Evolutionary conservation across 2,113 vertebrate genomes (phyloP).

Genomic region (Amblyornis subalaris): DNA sequence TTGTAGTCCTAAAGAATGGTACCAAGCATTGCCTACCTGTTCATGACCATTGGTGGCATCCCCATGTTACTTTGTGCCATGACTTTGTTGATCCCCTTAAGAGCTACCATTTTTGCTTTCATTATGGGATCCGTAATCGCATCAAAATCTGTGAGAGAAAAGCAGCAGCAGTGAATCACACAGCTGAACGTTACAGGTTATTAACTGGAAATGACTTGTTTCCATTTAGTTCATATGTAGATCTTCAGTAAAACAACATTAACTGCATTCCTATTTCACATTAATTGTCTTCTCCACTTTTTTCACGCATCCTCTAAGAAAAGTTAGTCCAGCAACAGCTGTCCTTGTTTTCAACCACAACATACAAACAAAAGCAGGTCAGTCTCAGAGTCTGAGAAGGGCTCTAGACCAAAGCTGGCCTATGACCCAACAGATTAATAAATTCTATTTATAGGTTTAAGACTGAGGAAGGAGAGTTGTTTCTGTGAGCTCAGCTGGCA

Average conservation of each 20-base stretch:
- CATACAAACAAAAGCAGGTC: neutral
- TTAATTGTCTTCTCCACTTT: neutral
- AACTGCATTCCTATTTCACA: neutral
- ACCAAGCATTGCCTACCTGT: conserved; percentile 76
- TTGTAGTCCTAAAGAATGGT: neutral
- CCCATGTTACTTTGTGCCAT: conserved; percentile 91
- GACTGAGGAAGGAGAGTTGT: neutral
- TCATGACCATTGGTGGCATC: conserved; percentile 87
- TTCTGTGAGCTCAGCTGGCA: neutral
- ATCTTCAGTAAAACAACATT: neutral
- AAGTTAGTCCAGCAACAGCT: neutral
- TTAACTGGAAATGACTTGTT: neutral
- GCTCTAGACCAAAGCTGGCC: neutral
- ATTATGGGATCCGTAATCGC: conserved; percentile 95
- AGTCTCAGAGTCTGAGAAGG: neutral
- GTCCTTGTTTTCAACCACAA: neutral
- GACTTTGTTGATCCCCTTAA: conserved; percentile 98
- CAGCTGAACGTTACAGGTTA: neutral
- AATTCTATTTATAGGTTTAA: neutral
- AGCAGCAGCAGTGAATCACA: neutral
- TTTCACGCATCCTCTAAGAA: neutral
- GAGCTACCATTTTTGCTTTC: conserved; percentile 98
- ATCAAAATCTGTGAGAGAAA: conserved; percentile 82
- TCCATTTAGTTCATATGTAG: neutral
- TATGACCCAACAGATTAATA: neutral